A percentile compares a stretch with the other conserved stretches of the same genome.
Evolutionary conservation across 64 coral and sea anemone species (phyloP).

Genomic region (Montipora cactus): DNA sequence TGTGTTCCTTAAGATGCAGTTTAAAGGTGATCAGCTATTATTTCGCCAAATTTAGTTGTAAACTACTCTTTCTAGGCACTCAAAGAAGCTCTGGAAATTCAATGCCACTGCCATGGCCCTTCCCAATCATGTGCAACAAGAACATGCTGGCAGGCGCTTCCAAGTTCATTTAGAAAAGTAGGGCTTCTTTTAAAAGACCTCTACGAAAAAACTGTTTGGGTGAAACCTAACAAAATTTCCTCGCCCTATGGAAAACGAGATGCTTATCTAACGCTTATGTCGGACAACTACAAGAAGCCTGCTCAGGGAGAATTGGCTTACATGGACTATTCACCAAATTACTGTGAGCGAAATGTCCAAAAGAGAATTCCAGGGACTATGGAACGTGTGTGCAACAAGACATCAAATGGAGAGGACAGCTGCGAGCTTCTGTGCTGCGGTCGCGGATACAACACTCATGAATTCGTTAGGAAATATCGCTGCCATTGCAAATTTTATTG

Average conservation of each 20-base stretch:
- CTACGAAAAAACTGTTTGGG: neutral
- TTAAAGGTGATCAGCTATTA: neutral
- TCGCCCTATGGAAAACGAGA: constrained; percentile 35
- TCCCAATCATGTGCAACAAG: constrained; percentile 40
- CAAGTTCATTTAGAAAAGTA: constrained; percentile 51
- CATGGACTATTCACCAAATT: constrained; percentile 41
- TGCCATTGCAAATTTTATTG: constrained; percentile 85
- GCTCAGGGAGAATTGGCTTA: constrained; percentile 39
- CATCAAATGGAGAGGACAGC: constrained; percentile 16
- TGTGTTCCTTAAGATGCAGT: neutral
- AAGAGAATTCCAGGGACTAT: constrained; percentile 62
- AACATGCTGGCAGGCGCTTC: constrained; percentile 68
- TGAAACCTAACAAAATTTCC: constrained; percentile 2
- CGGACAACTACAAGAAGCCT: constrained; percentile 52
- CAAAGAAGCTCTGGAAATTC: constrained; percentile 35
- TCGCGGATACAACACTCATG: constrained; percentile 87
- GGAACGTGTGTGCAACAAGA: constrained; percentile 65
- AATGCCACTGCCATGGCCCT: constrained; percentile 65
- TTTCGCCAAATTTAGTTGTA: no score
- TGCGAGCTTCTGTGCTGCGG: constrained; percentile 77
- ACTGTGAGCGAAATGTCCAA: constrained; percentile 44
- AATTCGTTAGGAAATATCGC: constrained; percentile 34
- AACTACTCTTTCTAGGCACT: constrained; percentile 48
- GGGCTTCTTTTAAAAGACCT: constrained; percentile 3
- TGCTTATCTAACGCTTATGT: neutral